Conservation (phyloP, 2,113 vertebrate genomes). For the Genyomyrus donnyi region DNA sequence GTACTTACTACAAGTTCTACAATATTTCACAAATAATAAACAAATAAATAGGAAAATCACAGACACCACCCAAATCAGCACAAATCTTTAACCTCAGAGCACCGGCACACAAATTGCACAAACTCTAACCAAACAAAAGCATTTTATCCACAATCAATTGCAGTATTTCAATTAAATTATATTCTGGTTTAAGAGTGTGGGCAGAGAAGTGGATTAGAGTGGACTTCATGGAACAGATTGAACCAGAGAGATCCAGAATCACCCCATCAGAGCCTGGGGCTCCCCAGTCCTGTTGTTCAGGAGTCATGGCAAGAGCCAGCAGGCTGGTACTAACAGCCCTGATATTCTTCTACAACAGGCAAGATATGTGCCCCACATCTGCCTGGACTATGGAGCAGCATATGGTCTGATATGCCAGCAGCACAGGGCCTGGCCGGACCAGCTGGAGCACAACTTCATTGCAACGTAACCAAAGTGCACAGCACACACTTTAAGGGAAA, state of each 20-base stretch:
- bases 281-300: constrained; percentile 16
- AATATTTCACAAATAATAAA: constrained; percentile 6
- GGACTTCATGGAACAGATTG: neutral
- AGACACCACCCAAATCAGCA: neutral
- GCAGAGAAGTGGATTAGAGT: neutral
- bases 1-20: constrained; percentile 8
- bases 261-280: constrained; percentile 24
- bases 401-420: neutral
- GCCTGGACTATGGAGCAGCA: neutral
- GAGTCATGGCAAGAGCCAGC: neutral
- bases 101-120: neutral
- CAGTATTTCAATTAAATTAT: neutral
- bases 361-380: neutral
- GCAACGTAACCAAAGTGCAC: neutral
- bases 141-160: neutral
- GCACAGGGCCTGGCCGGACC: neutral
- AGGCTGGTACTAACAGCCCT: neutral
- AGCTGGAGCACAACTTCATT: neutral
- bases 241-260: neutral
- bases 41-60: neutral
- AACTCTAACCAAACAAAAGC: neutral
- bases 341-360: neutral
- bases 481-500: neutral
- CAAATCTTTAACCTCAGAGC: neutral
- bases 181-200: neutral